A percentile compares a stretch with the other conserved stretches of the same genome.
These are phyloP conservation scores for Ricordea florida DNA, from an alignment of 92 coral and sea anemone genomes.

Conservation along the genomic window DNA sequence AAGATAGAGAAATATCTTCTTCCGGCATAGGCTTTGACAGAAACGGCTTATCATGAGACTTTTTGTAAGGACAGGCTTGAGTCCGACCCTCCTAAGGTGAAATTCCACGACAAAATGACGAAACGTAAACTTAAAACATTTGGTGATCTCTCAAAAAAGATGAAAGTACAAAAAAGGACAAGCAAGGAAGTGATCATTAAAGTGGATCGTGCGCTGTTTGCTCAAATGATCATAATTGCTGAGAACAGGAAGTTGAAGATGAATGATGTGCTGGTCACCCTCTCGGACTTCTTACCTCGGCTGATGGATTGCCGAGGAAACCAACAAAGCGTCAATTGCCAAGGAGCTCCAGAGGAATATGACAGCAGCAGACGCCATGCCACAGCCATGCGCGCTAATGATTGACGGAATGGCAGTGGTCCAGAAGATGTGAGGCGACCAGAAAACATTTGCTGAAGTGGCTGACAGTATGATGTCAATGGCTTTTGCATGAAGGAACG, in stretches of 20 bases:
- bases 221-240: conserved; percentile 57
- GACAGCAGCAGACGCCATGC: conserved; percentile 37
- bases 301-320: conserved; percentile 40
- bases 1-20: conserved; percentile 42
- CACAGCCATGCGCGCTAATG: conserved; percentile 41
- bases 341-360: conserved; percentile 38
- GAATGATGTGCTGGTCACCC: conserved; percentile 41
- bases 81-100: conserved; percentile 19
- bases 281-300: conserved; percentile 25
- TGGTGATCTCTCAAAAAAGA: conserved; percentile 15
- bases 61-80: conserved; percentile 42
- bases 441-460: no score
- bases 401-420: conserved; percentile 59
- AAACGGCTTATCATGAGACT: conserved; percentile 34
- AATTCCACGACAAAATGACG: conserved; percentile 41
- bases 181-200: conserved; percentile 46
- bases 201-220: conserved; percentile 59
- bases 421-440: conserved; percentile 38
- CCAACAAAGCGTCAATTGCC: conserved; percentile 32
- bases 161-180: conserved; percentile 5
- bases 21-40: conserved; percentile 30
- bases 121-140: conserved; percentile 46
- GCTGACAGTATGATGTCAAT: no score
- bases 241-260: conserved; percentile 51
- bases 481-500: no score